Conservation (phyloP, 1,140 invertebrate genomes). For the Heliothis subflexa region DNA sequence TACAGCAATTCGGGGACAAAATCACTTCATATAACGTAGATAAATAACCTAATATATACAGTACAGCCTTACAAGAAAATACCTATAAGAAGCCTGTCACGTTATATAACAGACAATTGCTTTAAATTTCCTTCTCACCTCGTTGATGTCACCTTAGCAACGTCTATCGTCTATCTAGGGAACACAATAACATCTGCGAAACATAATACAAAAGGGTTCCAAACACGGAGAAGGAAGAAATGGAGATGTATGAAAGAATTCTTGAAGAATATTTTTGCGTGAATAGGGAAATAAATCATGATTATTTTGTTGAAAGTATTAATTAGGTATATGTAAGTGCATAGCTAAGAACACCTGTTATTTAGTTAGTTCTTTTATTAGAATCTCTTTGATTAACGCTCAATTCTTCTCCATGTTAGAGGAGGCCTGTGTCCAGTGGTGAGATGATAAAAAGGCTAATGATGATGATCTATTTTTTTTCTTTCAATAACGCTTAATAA, state of each 20-base stretch:
- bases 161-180: slow-evolving; percentile 31
- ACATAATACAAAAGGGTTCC: slow-evolving; percentile 35
- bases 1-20: background rate
- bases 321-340: too few relatives aligned
- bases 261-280: background rate
- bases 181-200: slow-evolving; percentile 37
- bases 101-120: slow-evolving; percentile 35
- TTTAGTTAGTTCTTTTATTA: too few relatives aligned
- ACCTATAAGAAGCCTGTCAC: slow-evolving; percentile 16
- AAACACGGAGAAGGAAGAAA: background rate
- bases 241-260: background rate
- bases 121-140: slow-evolving; percentile 36
- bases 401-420: too few relatives aligned
- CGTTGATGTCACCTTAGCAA: slow-evolving; percentile 35
- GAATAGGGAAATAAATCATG: background rate
- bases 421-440: too few relatives aligned
- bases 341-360: too few relatives aligned
- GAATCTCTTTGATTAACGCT: too few relatives aligned
- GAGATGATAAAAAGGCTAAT: too few relatives aligned
- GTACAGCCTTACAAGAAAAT: too few relatives aligned
- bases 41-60: slow-evolving; percentile 25
- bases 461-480: too few relatives aligned
- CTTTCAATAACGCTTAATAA: too few relatives aligned
- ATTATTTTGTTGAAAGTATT: too few relatives aligned
- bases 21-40: background rate